Conservation (phyloP, 2,888 invertebrate species). For the Rambutsinella grinnellia region DNA sequence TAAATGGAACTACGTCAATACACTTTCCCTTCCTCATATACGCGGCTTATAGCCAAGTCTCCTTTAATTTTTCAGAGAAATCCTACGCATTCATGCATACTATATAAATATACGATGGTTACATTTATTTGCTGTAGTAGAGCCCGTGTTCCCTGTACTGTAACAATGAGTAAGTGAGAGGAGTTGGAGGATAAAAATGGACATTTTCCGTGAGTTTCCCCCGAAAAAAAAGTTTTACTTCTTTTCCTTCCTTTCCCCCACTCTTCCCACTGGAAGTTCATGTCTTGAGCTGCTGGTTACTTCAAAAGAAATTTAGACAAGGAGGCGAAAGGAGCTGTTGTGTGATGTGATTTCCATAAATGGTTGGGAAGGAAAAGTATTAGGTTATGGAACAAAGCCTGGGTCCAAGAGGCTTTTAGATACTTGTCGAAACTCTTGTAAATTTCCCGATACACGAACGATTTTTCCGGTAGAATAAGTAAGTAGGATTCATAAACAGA, state of each 20-base stretch:
- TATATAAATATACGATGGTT: constrained; percentile 36
- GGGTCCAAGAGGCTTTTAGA: no score
- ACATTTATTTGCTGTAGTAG: constrained; percentile 52
- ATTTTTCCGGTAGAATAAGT: neutral
- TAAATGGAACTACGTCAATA: neutral
- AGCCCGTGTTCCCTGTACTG: constrained; percentile 45
- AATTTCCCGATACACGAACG: constrained; percentile 30
- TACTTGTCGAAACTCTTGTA: no score
- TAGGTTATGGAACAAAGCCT: no score
- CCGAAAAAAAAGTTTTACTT: constrained; percentile 27
- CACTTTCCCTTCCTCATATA: neutral
- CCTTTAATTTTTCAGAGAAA: constrained; percentile 44
- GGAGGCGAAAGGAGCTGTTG: no score
- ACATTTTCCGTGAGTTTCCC: constrained; percentile 43
- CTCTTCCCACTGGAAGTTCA: constrained; percentile 15
- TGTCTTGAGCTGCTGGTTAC: neutral
- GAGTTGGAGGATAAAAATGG: constrained; percentile 60
- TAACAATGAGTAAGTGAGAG: constrained; percentile 53
- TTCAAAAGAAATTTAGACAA: neutral
- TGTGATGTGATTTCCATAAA: neutral
- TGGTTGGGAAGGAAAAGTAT: neutral
- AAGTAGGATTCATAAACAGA: no score
- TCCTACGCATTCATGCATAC: constrained; percentile 51
- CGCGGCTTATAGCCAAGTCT: constrained; percentile 2
- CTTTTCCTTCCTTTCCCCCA: constrained; percentile 13